Conservation (phyloP, 2,888 invertebrate species). For the Drosophila maculinotata region DNA sequence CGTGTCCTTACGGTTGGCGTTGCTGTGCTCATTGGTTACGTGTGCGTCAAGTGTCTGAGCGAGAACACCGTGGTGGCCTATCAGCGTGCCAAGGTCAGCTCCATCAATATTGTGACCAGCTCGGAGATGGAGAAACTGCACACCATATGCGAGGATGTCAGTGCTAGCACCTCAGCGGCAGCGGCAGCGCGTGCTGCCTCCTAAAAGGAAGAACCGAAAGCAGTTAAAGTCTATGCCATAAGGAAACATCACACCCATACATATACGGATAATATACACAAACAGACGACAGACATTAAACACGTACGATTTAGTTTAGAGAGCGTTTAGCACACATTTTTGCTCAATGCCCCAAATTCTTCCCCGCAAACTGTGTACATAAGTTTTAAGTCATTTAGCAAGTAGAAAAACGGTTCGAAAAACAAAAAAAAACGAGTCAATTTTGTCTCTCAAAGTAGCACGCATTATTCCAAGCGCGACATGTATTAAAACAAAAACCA, state of each 20-base stretch:
- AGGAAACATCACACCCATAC: constrained; percentile 25
- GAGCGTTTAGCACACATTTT: constrained; percentile 63
- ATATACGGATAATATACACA: constrained; percentile 25
- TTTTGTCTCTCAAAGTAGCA: constrained; percentile 69
- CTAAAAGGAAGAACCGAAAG: constrained; percentile 20
- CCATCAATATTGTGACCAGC: constrained; percentile 89
- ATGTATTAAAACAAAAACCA: constrained; percentile 60
- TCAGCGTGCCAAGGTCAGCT: constrained; percentile 95
- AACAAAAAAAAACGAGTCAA: constrained; percentile 66
- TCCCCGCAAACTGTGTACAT: constrained; percentile 67
- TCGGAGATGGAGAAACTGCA: constrained; percentile 84
- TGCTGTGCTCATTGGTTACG: constrained; percentile 92
- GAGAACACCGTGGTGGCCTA: constrained; percentile 95
- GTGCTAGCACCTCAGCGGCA: constrained; percentile 61
- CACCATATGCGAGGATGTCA: constrained; percentile 84
- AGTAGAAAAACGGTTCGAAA: constrained; percentile 48
- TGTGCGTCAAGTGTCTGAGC: constrained; percentile 94
- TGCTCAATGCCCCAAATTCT: constrained; percentile 66
- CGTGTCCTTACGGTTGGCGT: constrained; percentile 93
- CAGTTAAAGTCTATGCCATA: constrained; percentile 28
- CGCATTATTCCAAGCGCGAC: constrained; percentile 62
- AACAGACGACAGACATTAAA: constrained; percentile 36
- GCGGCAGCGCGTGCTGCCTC: constrained; percentile 47
- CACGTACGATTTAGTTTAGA: constrained; percentile 47
- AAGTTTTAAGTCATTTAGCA: constrained; percentile 53